Base-by-base conservation (phyloP, 2,113 vertebrate species). In the Phylloscopus whistleri region DNA sequence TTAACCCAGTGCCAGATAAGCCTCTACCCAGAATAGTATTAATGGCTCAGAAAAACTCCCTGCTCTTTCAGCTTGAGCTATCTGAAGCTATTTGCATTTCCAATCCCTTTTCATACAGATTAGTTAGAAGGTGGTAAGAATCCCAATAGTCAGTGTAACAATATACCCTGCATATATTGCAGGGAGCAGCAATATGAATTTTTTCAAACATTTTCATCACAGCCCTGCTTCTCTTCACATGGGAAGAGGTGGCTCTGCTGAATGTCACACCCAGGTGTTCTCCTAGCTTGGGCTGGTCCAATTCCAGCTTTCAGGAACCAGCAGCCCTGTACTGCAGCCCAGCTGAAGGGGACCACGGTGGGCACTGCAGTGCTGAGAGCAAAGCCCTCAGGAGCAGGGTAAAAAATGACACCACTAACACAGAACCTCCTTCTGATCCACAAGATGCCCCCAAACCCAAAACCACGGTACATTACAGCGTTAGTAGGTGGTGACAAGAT, bases 151-250 rank as follows among this genome's bases (percentile, higher is more conserved):
- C 55, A 88, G 5, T 27, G 23, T 44, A 83, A 76, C 20, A 63
- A 39, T 16, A 48, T 3, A 15, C 13, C 10, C 30, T 27, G 27
- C 8, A 22, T 3, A 19, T 19, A 55, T 2, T 51, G 28, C 56
- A 35, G 28, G 22, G 35, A 27, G 13, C 18, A 21, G 13, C 15
- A 72, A 27, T 6, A 13, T 0, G 21, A 3, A 3, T 8, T 49
- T 31, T 52, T 59, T 55, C 12, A 33, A 48, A 21, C 19, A 12
- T 1, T 48, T 82, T 35, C 46, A 33, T 37, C 44, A 27, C 53
- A 44, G 44, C 21, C 1, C 0, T 64, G 33, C 27, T 79, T n/a
- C 33, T 30, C 30, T 21, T 62, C 8, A 8, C 12, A 1, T 1
- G 41, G 28, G 35, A 43, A 60, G 41, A 30, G 27, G 37, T n/a